A percentile compares a stretch with the other conserved stretches of the same genome.
phyloP scores from a whole-genome alignment of 2,113 vertebrate species.

The Pardalotus punctatus region DNA sequence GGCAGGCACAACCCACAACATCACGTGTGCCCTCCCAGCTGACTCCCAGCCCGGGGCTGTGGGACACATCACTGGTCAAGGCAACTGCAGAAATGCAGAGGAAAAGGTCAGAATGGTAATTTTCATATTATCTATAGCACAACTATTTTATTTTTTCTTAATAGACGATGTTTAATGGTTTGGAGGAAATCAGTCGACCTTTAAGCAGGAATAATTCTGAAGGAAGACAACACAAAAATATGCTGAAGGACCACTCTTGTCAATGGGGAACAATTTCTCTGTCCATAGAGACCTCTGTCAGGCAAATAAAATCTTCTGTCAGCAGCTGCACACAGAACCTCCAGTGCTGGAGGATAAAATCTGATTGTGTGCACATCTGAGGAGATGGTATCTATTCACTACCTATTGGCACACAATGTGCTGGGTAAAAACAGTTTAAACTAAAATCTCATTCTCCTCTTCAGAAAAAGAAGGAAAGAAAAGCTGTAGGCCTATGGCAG shows the following conservation, averaged over 20 bases:
- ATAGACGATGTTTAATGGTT: not conserved
- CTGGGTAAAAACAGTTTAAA: not conserved
- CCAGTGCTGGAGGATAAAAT: conserved; percentile 1
- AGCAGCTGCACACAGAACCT: conserved; percentile 27
- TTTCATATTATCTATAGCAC: not conserved
- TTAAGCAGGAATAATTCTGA: not conserved
- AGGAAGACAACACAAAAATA: not conserved
- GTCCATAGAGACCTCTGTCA: not conserved
- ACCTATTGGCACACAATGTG: not conserved
- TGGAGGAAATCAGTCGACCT: not conserved
- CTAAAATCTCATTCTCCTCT: not conserved
- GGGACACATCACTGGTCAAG: not conserved
- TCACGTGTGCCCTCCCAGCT: rapidly evolving
- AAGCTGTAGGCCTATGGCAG: not conserved
- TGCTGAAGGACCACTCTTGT: not conserved
- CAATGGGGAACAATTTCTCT: not conserved
- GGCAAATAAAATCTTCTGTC: conserved; percentile 39
- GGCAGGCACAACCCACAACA: not conserved
- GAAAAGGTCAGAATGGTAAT: not conserved
- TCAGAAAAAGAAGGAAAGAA: not conserved
- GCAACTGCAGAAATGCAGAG: rapidly evolving
- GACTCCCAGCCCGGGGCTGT: not conserved
- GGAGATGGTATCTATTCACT: conserved; percentile 17
- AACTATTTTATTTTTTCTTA: not conserved
- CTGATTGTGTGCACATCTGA: not conserved